Evolutionary conservation across 2,797 vertebrate species (phyloP), one percentile per base, ranked within the genome.

Genomic region (Gymnoscopelus microlampas): DNA sequence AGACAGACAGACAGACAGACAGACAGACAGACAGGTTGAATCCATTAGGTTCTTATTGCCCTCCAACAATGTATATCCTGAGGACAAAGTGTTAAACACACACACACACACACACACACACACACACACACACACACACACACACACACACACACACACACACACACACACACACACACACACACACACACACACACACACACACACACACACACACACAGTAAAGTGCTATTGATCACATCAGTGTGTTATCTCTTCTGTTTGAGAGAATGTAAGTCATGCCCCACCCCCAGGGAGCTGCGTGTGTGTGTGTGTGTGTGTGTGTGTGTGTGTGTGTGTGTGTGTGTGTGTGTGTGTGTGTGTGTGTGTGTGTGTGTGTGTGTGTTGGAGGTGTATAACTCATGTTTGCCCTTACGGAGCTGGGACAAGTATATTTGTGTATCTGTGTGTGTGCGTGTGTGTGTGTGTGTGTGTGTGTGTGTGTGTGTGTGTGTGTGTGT

Each of bases 191-290:
- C 19, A 19, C 19, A 19, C 19, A 19, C 19, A 19, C 19, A 19
- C 19, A 19, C 19, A 19, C 19, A 19, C 19, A 19, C 19, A 19
- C 29, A 32, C 29, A 32, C 29, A 32, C 29, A 32, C 29, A 61
- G 44, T 86, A 85, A 83, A 90, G 83, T 79, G 76, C 68, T 85
- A 86, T 91, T 89, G 88, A 90, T 92, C 84, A 86, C 73, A 81
- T 85, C 66, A 74, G 67, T 71, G 74, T 85, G 80, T 87, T 91
- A 81, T 83, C 82, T 81, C 76, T 67, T 71, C 47, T 61, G 72
- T 80, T 73, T 69, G 72, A 81, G 70, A 81, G 79, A 75, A 63
- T 79, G 85, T 77, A 84, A 89, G 85, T 86, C 87, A 83, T 62
- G 82, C 5, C 77, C 29, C 76, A 65, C 72, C 83, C 19, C 58